Percentiles rank a stretch among this genome's conserved stretches.
These are phyloP conservation scores for Cephus cinctus DNA, from an alignment of 1,140 invertebrate species.

Conservation along the genomic window DNA sequence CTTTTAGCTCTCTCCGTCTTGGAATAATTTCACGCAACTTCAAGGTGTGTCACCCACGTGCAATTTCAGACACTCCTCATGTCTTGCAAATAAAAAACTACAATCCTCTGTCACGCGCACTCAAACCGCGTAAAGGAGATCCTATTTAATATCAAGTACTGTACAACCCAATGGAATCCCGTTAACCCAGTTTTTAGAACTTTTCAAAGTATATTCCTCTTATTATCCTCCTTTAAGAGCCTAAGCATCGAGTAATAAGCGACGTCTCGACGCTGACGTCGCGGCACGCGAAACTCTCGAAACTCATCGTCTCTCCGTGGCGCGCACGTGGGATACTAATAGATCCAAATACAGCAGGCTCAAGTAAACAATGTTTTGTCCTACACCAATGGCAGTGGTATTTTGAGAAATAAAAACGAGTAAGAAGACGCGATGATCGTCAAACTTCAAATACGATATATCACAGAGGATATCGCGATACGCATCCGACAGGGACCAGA, in stretches of 20 bases:
- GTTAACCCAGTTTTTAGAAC: background rate
- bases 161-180: background rate
- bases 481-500: background rate
- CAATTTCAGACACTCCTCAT: too few relatives aligned
- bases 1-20: background rate
- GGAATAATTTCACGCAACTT: background rate
- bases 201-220: background rate
- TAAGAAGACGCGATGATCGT: background rate
- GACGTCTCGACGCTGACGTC: background rate
- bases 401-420: too few relatives aligned
- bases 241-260: background rate
- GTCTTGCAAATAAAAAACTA: too few relatives aligned
- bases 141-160: background rate
- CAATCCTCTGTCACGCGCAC: too few relatives aligned
- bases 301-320: background rate
- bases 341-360: too few relatives aligned
- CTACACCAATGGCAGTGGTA: background rate
- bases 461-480: background rate
- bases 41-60: background rate
- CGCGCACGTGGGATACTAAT: too few relatives aligned
- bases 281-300: background rate
- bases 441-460: slow-evolving; percentile 1
- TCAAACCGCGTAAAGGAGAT: too few relatives aligned
- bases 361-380: too few relatives aligned
- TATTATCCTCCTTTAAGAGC: background rate